Base-by-base conservation (phyloP, 2,113 vertebrate genomes). In the Pteronura brasiliensis region DNA sequence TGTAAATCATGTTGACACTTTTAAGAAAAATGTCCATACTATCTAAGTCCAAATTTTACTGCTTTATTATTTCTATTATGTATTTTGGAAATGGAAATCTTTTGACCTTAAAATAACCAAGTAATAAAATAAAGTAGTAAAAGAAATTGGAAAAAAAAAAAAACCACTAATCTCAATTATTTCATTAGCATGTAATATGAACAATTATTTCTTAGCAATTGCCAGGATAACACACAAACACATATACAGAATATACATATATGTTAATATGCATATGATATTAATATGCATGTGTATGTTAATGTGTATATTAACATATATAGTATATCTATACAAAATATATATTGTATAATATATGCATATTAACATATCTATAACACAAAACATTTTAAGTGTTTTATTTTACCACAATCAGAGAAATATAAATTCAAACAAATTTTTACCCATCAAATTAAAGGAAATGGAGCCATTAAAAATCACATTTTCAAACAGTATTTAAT, bases 91-190 rank as follows among this genome's bases (percentile, higher is more conserved):
- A 97, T 97, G 97, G 79, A 97, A 98, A 82, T 97, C 95, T 97
- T n/a, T 93, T 98, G 91, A 97, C 94, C 98, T 97, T 98, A 96
- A 97, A 94, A 97, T 94, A 97, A 94, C 82, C 59, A 97, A 85
- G 97, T 86, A 95, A 97, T 98, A 97, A 98, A 98, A 97, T 97
- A 88, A 97, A 97, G 88, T 88, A 95, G 81, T 96, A 94, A 98
- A 97, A 97, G 90, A 97, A 97, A 98, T 96, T 94, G 95, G 94
- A 97, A 98, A 98, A n/a, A n/a, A n/a, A n/a, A n/a, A n/a, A n/a
- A n/a, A n/a, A n/a, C n/a, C n/a, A n/a, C n/a, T n/a, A n/a, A n/a
- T n/a, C 47, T 23, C 44, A 90, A 76, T 61, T 74, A 90, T 79
- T 93, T 72, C 92, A 59, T 82, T 23, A 31, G 44, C 21, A 92